Percentiles rank a stretch among this genome's conserved stretches.
These are phyloP conservation scores for Ladona fulva DNA, from an alignment of 1,140 invertebrate genomes.

Conservation along the genomic window DNA sequence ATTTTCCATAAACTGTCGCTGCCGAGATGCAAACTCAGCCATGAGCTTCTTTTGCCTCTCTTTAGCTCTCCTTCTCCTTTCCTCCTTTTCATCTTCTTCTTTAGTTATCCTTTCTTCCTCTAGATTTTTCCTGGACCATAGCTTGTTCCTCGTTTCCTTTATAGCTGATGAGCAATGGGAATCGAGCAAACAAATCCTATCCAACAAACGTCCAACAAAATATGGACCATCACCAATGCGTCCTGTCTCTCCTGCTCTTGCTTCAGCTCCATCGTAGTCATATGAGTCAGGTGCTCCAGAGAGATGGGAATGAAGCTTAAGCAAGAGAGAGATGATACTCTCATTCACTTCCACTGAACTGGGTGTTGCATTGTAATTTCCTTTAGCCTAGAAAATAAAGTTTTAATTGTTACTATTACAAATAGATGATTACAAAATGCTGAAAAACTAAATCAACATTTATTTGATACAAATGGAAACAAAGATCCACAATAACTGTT, in stretches of 20 bases:
- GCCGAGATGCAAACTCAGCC: slow-evolving; percentile 83
- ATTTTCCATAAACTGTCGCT: slow-evolving; percentile 85
- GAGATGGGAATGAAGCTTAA: slow-evolving; percentile 88
- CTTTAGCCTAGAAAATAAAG: too few species aligned
- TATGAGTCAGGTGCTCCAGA: slow-evolving; percentile 74
- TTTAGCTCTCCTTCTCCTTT: slow-evolving; percentile 72
- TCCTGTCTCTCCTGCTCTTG: slow-evolving; percentile 32
- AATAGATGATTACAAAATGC: too few species aligned
- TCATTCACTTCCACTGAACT: slow-evolving; percentile 62
- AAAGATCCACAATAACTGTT: too few species aligned
- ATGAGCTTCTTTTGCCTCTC: slow-evolving; percentile 87
- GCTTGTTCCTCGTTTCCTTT: slow-evolving; percentile 51
- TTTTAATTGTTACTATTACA: too few species aligned
- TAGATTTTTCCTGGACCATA: slow-evolving; percentile 65
- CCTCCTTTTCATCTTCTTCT: slow-evolving; percentile 55
- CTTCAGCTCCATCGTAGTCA: slow-evolving; percentile 43
- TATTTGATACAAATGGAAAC: too few species aligned
- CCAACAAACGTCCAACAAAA: slow-evolving; percentile 69
- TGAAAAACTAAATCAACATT: too few species aligned
- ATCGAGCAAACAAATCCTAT: slow-evolving; percentile 62
- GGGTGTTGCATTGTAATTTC: background rate
- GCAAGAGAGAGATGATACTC: slow-evolving; percentile 80
- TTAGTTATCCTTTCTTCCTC: slow-evolving; percentile 65
- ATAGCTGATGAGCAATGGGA: slow-evolving; percentile 52
- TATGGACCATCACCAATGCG: slow-evolving; percentile 80